Conservation (phyloP, 2,113 vertebrate species). For the Nothoprocta perdicaria region DNA sequence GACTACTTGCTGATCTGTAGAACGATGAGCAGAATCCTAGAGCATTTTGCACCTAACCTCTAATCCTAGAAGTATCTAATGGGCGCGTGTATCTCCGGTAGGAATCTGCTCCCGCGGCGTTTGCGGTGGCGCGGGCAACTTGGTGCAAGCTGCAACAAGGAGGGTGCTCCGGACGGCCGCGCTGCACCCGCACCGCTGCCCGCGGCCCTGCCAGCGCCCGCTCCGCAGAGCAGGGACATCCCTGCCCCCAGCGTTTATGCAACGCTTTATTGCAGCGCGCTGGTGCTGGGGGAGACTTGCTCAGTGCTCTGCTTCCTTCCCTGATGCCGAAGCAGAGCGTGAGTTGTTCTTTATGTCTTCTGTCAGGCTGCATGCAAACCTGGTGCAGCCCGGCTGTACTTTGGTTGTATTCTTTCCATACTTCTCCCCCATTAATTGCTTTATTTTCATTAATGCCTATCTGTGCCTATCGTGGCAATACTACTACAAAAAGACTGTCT, state of each 20-base stretch:
- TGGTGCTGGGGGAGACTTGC: not conserved
- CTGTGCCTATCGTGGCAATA: not conserved
- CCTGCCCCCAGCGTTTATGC: not conserved
- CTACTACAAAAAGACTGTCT: not conserved
- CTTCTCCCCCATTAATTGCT: not conserved
- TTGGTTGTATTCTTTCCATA: not conserved
- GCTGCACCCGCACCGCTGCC: fast-evolving
- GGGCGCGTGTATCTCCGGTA: not conserved
- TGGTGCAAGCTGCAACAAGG: not conserved
- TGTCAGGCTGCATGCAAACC: not conserved
- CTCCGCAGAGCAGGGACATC: not conserved
- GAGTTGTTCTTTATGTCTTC: not conserved
- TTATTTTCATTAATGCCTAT: not conserved
- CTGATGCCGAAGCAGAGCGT: not conserved
- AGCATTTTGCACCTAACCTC: not conserved
- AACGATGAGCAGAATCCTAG: not conserved
- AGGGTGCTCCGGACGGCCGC: not conserved
- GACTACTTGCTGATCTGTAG: not conserved
- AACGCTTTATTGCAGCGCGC: not conserved
- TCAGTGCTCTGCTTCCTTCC: not conserved
- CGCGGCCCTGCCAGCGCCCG: not conserved
- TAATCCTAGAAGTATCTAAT: not conserved
- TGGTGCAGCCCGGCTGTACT: not conserved
- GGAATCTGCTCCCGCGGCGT: not conserved
- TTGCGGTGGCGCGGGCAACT: not conserved